Evolutionary conservation across 53 echinoderm and acorn worm species (phyloP), one percentile per base, ranked within the genome.

Genomic region (Actinopyga echinites): DNA sequence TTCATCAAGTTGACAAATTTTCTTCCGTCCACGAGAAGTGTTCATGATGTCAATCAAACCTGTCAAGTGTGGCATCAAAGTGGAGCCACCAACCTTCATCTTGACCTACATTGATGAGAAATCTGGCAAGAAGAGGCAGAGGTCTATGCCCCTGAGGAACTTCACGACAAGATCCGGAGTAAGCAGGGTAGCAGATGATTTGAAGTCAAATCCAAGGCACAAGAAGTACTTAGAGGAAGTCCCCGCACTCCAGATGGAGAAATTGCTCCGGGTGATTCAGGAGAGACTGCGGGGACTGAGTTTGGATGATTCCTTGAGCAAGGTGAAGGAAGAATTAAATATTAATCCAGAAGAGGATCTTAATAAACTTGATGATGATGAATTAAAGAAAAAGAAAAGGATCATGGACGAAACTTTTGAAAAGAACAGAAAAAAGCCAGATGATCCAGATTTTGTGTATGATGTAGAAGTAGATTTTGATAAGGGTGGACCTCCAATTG

Each of bases 401-500:
- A 82, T 94, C 44, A 94, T 97, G 97, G 90, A 94, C 34, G 88
- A 90, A 75, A 92, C 86, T 15, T 97, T 94, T 66, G 92, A 97
- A 59, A 92, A 85, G 82, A 94, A 97, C 55, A 80, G 92, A 17
- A 97, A 87, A 83, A 97, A 92, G 74, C 89, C 87, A 6, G 92
- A 92, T 20, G 94, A 94, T 54, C 82, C 88, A 2, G 95, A 68
- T 31, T 95, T 87, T 65, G 86, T 88, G 49, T 97, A 97, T 63
- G 97, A 97, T 13, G 85, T 94, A 10, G 97, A 97, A 64, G 89
- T 97, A 8, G 92, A 97, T 57, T 97, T 97, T 90, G 93, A 85
- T n/a, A 84, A 86, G 31, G 83, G 55, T 13, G 91, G 89, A 30
- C 85, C 86, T 31, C 60, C 87, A 0, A 85, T 93, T 60, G 94